phyloP scores from a whole-genome alignment of 1,140 invertebrate genomes.

The Trichomalopsis sarcophagae region DNA sequence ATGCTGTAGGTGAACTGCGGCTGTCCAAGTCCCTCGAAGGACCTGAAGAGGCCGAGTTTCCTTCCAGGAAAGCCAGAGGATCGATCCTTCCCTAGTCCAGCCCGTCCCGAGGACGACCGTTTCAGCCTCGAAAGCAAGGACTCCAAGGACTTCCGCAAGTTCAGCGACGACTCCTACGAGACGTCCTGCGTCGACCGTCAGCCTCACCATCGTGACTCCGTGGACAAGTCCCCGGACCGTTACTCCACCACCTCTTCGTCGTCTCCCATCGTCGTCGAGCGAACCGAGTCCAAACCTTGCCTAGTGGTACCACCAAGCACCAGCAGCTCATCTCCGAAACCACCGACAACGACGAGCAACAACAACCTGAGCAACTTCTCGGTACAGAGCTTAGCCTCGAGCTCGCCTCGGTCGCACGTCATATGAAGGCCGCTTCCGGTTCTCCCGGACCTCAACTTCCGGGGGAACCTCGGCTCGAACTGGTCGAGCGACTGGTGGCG shows the following conservation, averaged over 20 bases:
- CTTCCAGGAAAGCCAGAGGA: conserved; percentile 65
- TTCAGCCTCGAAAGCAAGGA: conserved; percentile 60
- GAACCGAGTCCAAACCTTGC: conserved; percentile 26
- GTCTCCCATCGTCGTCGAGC: conserved; percentile 53
- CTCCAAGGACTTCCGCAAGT: conserved; percentile 59
- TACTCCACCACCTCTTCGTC: conserved; percentile 63
- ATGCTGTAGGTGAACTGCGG: conserved; percentile 64
- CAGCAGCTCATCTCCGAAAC: neutral
- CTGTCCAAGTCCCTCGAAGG: conserved; percentile 68
- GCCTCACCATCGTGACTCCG: conserved; percentile 23
- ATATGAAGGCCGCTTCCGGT: conserved; percentile 89
- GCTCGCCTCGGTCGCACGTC: conserved; percentile 75
- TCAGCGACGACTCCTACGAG: conserved; percentile 53
- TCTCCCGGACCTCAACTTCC: conserved; percentile 79
- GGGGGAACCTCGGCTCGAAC: conserved; percentile 72
- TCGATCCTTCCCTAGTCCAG: conserved; percentile 61
- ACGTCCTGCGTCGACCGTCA: conserved; percentile 55
- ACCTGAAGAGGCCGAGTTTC: conserved; percentile 62
- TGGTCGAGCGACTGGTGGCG: conserved; percentile 71
- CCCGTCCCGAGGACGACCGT: conserved; percentile 64
- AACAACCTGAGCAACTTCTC: conserved; percentile 64
- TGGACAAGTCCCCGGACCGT: conserved; percentile 65
- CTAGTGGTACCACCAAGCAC: conserved; percentile 19
- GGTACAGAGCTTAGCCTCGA: conserved; percentile 67
- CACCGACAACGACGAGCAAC: conserved; percentile 47